phyloP scores from a whole-genome alignment of 2,113 vertebrate genomes.

The Rhabdornis inornatus region DNA sequence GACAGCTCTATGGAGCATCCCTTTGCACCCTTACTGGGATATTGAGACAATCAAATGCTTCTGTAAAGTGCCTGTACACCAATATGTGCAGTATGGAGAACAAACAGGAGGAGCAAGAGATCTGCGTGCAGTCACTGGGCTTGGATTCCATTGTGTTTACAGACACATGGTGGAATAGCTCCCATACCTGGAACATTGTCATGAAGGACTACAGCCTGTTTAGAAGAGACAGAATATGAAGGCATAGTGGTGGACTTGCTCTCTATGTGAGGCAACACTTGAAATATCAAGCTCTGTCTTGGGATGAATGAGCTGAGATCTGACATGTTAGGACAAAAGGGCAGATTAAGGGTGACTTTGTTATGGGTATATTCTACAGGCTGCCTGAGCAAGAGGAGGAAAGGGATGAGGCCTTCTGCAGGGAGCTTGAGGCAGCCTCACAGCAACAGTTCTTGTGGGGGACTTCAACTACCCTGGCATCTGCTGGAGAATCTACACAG shows the following conservation, averaged over 20 bases:
- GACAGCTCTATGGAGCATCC: no score
- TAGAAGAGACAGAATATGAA: background rate
- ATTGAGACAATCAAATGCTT: background rate
- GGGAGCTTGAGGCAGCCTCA: background rate
- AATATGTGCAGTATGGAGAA: background rate
- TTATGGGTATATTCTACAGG: background rate
- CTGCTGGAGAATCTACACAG: background rate
- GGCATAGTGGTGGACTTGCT: background rate
- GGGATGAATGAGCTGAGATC: background rate
- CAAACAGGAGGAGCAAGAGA: background rate
- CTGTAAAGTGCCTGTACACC: background rate
- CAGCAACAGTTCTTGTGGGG: background rate
- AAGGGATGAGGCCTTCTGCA: background rate
- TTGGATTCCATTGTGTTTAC: fast-evolving
- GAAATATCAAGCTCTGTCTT: background rate
- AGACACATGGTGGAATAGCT: background rate
- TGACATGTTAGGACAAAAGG: background rate
- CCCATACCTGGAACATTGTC: background rate
- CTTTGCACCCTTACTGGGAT: background rate
- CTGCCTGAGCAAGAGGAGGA: background rate
- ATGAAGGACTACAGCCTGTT: background rate
- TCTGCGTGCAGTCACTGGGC: background rate
- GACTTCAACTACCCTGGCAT: background rate
- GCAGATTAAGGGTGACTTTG: background rate
- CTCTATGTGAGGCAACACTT: background rate